Evolutionary conservation across 2,888 invertebrate genomes (phyloP).

Genomic region (Cheilosia urbana): DNA sequence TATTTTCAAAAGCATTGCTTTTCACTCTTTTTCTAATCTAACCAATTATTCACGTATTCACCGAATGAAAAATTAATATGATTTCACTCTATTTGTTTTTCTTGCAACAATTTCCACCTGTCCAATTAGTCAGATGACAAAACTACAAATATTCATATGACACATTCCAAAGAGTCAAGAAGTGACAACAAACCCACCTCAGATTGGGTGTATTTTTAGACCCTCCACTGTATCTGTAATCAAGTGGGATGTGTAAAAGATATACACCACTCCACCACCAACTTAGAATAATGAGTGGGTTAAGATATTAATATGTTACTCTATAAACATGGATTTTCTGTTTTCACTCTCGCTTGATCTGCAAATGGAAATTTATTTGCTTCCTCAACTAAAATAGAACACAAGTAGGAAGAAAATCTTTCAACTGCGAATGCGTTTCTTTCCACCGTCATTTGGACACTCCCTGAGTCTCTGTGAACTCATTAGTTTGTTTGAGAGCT

Average conservation of each 20-base stretch:
- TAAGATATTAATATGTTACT: constrained; percentile 58
- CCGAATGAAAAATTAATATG: constrained; percentile 7
- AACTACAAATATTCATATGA: constrained; percentile 57
- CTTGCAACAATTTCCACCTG: constrained; percentile 72
- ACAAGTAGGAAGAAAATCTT: constrained; percentile 54
- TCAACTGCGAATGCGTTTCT: constrained; percentile 41
- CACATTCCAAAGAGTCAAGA: constrained; percentile 67
- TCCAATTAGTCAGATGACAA: constrained; percentile 76
- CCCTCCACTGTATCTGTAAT: constrained; percentile 14
- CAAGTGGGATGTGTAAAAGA: constrained; percentile 6
- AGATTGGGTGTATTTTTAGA: constrained; percentile 58
- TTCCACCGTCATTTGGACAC: neutral
- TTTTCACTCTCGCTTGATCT: constrained; percentile 9
- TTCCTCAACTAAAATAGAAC: constrained; percentile 39
- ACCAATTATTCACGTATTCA: constrained; percentile 12
- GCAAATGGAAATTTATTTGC: constrained; percentile 46
- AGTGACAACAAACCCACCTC: constrained; percentile 33
- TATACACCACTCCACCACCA: neutral
- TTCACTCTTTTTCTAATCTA: neutral
- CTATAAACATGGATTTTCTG: constrained; percentile 19
- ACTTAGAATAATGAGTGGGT: constrained; percentile 50
- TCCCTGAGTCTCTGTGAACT: constrained; percentile 33
- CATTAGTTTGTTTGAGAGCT: constrained; percentile 42
- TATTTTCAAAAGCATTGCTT: neutral
- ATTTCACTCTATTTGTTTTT: constrained; percentile 8